Evolutionary conservation across 2,797 vertebrate genomes (phyloP), one percentile per base, ranked within the genome.

Genomic region (Etheostoma nigrum): DNA sequence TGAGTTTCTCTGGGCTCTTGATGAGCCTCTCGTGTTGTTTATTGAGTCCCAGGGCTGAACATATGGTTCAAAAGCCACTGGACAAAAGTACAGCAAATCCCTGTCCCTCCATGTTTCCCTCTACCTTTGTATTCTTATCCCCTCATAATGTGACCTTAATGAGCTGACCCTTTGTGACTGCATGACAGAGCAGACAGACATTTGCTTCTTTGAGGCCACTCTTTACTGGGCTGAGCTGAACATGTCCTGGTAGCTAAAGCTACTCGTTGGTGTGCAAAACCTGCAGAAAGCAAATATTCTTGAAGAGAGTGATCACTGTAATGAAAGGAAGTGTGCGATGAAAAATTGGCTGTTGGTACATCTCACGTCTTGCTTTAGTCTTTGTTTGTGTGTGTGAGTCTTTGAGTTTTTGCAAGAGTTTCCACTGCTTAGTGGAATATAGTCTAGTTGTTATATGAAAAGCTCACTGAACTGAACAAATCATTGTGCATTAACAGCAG

Each of bases 21-120:
- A 77, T 68, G 80, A 85, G 81, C 73, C 60, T 71, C 78, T 82
- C 30, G 54, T 74, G 83, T 79, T 86, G 82, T 71, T 82, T 83
- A 71, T 80, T 81, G 79, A 85, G 84, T 90, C 86, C 86, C 75
- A 82, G 79, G 86, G 88, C 88, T 69, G 85, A 89, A 90, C 90
- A 89, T 88, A 92, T 90, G 90, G 87, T 62, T 85, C 85, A 86
- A 79, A 86, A 80, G 62, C 76, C 81, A 67, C 76, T 81, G 57
- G 64, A 85, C 87, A 78, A 91, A 86, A 91, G 88, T 44, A 82
- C 82, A 85, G 68, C 76, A 91, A 85, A 88, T 90, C 72, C 78
- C 48, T 54, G 55, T 68, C 77, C 64, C 54, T 66, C 59, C 53
- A 4, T 16, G 44, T 72, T 53, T 52, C 53, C 23, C 72, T 61